Percentiles rank a stretch among this genome's conserved stretches.
phyloP scores from a whole-genome alignment of 2,888 invertebrate species.

The Diabrotica balteata region DNA sequence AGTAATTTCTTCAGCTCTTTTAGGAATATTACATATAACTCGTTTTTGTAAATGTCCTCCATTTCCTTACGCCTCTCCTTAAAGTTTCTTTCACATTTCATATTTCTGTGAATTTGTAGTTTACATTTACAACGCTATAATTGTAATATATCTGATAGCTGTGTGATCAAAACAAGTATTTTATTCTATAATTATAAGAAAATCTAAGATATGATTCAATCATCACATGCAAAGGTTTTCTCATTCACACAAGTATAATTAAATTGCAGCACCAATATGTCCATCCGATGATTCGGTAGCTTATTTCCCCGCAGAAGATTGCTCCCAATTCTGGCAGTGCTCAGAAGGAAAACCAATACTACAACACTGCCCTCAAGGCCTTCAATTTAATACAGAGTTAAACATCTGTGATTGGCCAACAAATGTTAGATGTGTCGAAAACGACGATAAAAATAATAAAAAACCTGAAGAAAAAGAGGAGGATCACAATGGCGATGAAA shows the following conservation, averaged over 20 bases:
- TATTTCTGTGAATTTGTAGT: no score
- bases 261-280: slow-evolving; percentile 21
- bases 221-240: no score
- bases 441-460: neutral
- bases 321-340: slow-evolving; percentile 38
- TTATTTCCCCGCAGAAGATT: slow-evolving; percentile 31
- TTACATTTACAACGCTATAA: no score
- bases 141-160: no score
- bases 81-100: no score
- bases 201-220: no score
- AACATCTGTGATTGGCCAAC: slow-evolving; percentile 34
- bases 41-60: no score
- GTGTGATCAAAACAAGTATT: no score
- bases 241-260: neutral
- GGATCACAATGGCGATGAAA: neutral
- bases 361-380: slow-evolving; percentile 34
- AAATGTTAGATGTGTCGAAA: slow-evolving; percentile 5
- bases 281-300: slow-evolving; percentile 27
- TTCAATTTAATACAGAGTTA: slow-evolving; percentile 35
- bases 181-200: no score
- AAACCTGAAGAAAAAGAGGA: neutral
- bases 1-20: no score
- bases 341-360: slow-evolving; percentile 34
- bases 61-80: no score
- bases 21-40: no score